Evolutionary conservation across 2,113 vertebrate species (phyloP), one percentile per base, ranked within the genome.

Genomic region (Ctenomys sociabilis): DNA sequence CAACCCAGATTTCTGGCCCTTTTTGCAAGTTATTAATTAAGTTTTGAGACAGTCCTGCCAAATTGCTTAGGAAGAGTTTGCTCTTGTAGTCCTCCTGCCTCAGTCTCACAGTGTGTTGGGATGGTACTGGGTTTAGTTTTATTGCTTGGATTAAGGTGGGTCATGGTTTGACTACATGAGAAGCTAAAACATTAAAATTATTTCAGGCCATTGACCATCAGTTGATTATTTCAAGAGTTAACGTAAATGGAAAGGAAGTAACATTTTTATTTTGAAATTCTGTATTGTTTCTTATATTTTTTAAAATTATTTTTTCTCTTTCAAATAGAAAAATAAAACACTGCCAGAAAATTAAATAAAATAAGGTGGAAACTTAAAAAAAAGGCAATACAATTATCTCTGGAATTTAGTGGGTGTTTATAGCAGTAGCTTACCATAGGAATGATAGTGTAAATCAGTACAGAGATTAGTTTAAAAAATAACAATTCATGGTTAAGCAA

Each of bases 391-490:
- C 19, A 93, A 83, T 73, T 82, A 68, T 83, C 96, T 88, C 21
- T 45, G 52, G 63, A 32, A 32, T 95, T 92, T 35, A 63, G 52
- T 52, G 9, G 14, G 32, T 70, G 61, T 64, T 43, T 10, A 6
- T 83, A 88, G 26, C 30, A 75, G 57, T 91, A n/a, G 7, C 52
- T 91, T 70, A 5, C 63, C 91, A 77, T 57, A 14, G 21, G 24
- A 91, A 70, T 72, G 64, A 57, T n/a, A 52, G 40, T 28, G 49
- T 78, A 75, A 73, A 64, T 94, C 54, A 91, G 8, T 30, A 80
- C 13, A 86, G 54, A 37, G 35, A 82, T 77, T 84, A 84, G 88
- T 87, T 85, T 95, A 75, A 95, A 90, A 90, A 85, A 84, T 72
- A 72, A 52, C 57, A 77, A 8, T 93, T 96, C 75, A n/a, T n/a